These are phyloP conservation scores for Rhyacophila evoluta DNA, from an alignment of 2,888 invertebrate genomes.

Conservation along the genomic window DNA sequence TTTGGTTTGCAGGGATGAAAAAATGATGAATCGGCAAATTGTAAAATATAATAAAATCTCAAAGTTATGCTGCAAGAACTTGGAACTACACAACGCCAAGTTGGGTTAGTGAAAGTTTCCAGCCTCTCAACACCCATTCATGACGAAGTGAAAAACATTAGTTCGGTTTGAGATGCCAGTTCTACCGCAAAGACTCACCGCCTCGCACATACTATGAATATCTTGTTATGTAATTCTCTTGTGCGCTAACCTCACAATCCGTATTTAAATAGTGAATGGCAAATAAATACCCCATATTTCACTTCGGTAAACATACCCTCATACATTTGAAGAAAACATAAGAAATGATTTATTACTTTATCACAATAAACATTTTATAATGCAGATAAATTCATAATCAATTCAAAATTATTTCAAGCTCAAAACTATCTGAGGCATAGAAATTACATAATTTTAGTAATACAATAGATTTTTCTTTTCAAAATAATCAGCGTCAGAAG, in stretches of 20 bases:
- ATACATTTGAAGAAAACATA: neutral
- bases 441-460: too few species aligned
- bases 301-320: neutral
- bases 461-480: too few species aligned
- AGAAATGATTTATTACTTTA: neutral
- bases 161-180: slow-evolving; percentile 1
- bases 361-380: neutral
- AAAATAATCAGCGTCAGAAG: too few species aligned
- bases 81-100: neutral
- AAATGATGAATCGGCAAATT: slow-evolving; percentile 9
- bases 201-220: slow-evolving; percentile 5
- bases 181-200: neutral
- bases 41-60: neutral
- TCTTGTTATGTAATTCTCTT: neutral
- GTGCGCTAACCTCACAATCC: neutral
- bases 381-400: too few species aligned
- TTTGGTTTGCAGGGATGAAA: neutral
- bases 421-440: too few species aligned
- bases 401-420: too few species aligned
- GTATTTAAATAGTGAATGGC: slow-evolving; percentile 3
- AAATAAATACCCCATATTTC: neutral
- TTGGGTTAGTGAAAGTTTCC: neutral
- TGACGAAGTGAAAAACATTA: slow-evolving; percentile 16
- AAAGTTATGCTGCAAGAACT: slow-evolving; percentile 14
- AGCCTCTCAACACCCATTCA: slow-evolving; percentile 20